These are phyloP conservation scores for Epirrita christyi DNA, from an alignment of 2,888 invertebrate species.

Conservation along the genomic window DNA sequence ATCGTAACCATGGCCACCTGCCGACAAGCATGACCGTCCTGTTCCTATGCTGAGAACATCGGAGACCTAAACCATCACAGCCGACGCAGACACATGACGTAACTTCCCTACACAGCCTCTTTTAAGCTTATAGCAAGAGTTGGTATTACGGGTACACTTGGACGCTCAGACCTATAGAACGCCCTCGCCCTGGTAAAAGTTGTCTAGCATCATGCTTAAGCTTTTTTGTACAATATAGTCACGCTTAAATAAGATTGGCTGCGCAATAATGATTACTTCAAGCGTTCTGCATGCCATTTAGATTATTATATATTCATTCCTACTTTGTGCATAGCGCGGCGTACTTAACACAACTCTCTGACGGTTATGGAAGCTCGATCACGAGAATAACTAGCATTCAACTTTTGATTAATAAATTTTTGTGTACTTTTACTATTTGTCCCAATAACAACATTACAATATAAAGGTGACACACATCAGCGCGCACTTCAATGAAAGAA, in stretches of 20 bases:
- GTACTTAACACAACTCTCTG: slow-evolving; percentile 79
- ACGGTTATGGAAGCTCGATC: slow-evolving; percentile 76
- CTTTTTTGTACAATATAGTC: slow-evolving; percentile 85
- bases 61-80: slow-evolving; percentile 68
- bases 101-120: slow-evolving; percentile 80
- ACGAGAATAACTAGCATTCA: slow-evolving; percentile 66
- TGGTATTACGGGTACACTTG: slow-evolving; percentile 83
- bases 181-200: slow-evolving; percentile 84
- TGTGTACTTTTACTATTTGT: slow-evolving; percentile 48
- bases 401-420: slow-evolving; percentile 57
- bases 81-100: slow-evolving; percentile 72
- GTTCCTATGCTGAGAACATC: slow-evolving; percentile 62
- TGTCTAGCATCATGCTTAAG: slow-evolving; percentile 85
- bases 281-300: slow-evolving; percentile 85
- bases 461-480: slow-evolving; percentile 81
- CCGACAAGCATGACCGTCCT: slow-evolving; percentile 75
- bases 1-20: slow-evolving; percentile 73
- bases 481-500: slow-evolving; percentile 77
- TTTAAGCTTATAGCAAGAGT: slow-evolving; percentile 80
- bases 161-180: slow-evolving; percentile 82
- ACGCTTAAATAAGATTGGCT: slow-evolving; percentile 85
- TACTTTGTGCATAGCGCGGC: slow-evolving; percentile 83
- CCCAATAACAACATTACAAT: slow-evolving; percentile 62
- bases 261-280: slow-evolving; percentile 85
- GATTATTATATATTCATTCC: slow-evolving; percentile 83